Conservation (phyloP, 2,888 invertebrate genomes). For the Coremacera marginata region DNA sequence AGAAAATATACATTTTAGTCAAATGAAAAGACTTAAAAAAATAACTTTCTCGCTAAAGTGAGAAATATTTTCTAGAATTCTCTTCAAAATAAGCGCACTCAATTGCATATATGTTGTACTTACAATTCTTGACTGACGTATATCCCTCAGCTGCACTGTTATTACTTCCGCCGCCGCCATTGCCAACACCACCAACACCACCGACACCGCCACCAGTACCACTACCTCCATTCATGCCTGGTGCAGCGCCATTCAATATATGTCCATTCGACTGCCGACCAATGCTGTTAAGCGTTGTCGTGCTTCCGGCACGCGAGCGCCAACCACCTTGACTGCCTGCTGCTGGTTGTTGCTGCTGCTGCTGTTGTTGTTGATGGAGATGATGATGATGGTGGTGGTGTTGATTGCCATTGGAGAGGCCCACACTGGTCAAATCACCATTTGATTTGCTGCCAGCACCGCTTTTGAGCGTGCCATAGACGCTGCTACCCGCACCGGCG, state of each 20-base stretch:
- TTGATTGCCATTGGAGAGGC: slow-evolving; percentile 59
- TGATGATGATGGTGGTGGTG: slow-evolving; percentile 54
- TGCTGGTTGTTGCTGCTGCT: slow-evolving; percentile 46
- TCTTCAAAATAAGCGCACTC: too few species aligned
- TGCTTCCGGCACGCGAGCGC: slow-evolving; percentile 74
- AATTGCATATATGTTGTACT: slow-evolving; percentile 52
- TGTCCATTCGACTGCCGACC: slow-evolving; percentile 69
- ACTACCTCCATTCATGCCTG: slow-evolving; percentile 23
- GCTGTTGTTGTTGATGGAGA: neutral
- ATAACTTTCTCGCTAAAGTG: too few species aligned
- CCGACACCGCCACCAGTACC: slow-evolving; percentile 48
- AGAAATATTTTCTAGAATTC: too few species aligned
- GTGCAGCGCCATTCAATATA: slow-evolving; percentile 55
- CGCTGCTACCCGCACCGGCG: slow-evolving; percentile 70
- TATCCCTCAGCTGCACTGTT: slow-evolving; percentile 68
- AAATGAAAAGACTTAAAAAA: too few species aligned
- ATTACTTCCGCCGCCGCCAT: slow-evolving; percentile 56
- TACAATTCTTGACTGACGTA: slow-evolving; percentile 69
- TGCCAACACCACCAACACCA: slow-evolving; percentile 26
- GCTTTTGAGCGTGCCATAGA: slow-evolving; percentile 71
- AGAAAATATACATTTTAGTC: too few species aligned
- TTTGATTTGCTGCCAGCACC: slow-evolving; percentile 66
- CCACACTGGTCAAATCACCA: slow-evolving; percentile 64
- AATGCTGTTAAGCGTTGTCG: slow-evolving; percentile 74
- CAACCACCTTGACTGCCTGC: slow-evolving; percentile 68